phyloP scores from a whole-genome alignment of 92 coral and sea anemone genomes.

The Paramuricea clavata region DNA sequence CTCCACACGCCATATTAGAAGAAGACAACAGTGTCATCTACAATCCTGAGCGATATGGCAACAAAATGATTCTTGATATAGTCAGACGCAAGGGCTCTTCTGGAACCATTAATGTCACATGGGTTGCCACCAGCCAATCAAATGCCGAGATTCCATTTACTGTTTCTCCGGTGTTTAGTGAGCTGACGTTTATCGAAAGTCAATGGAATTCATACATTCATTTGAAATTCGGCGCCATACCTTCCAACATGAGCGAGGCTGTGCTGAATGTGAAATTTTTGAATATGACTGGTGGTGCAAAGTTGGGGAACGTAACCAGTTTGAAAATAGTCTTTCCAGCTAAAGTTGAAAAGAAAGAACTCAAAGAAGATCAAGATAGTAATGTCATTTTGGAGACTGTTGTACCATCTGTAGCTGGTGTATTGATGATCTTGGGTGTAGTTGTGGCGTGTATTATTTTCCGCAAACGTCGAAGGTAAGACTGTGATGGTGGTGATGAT shows the following conservation, averaged over 20 bases:
- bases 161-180: conserved; percentile 78
- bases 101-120: conserved; percentile 80
- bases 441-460: background rate
- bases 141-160: conserved; percentile 48
- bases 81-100: conserved; percentile 89
- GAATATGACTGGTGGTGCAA: conserved; percentile 38
- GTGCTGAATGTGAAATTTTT: background rate
- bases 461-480: conserved; percentile 13
- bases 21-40: conserved; percentile 72
- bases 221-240: conserved; percentile 60
- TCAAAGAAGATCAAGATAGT: too few relatives aligned
- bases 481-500: background rate
- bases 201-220: conserved; percentile 84
- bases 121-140: conserved; percentile 81
- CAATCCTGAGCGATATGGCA: conserved; percentile 66
- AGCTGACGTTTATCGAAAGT: conserved; percentile 70
- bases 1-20: conserved; percentile 65
- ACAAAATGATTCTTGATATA: conserved; percentile 77
- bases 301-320: conserved; percentile 16
- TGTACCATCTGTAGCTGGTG: conserved; percentile 19
- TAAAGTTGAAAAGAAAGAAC: background rate
- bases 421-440: background rate
- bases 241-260: background rate
- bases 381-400: conserved; percentile 11
- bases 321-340: conserved; percentile 22